Evolutionary conservation across 2,888 invertebrate genomes (phyloP).

Genomic region (Hydrotaea diabolus): DNA sequence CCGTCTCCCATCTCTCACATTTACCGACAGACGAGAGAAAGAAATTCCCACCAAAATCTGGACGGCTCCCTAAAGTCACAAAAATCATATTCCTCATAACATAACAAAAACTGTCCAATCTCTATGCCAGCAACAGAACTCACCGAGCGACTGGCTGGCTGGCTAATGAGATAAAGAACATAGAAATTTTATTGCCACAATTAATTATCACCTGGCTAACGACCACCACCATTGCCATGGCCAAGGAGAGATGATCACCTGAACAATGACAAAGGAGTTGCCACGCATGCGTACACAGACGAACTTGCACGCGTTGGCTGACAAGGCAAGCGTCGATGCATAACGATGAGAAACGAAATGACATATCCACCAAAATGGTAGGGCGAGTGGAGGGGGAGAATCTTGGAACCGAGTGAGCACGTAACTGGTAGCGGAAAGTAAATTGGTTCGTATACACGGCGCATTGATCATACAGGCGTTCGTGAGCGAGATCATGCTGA

Average conservation of each 20-base stretch:
- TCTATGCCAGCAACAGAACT: not conserved
- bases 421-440: slow-evolving; percentile 58
- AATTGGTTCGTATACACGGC: slow-evolving; percentile 17
- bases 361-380: slow-evolving; percentile 49
- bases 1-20: not conserved
- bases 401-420: slow-evolving; percentile 11
- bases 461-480: slow-evolving; percentile 9
- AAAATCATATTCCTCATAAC: slow-evolving; percentile 19
- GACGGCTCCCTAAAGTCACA: slow-evolving; percentile 32
- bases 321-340: not conserved
- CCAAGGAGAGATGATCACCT: slow-evolving; percentile 25
- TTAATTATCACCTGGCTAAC: slow-evolving; percentile 58
- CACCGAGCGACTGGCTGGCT: not conserved
- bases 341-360: slow-evolving; percentile 41
- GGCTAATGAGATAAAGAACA: slow-evolving; percentile 56
- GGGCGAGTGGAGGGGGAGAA: slow-evolving; percentile 16
- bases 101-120: slow-evolving; percentile 42
- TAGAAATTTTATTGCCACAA: slow-evolving; percentile 56
- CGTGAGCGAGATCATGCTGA: slow-evolving; percentile 42
- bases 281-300: slow-evolving; percentile 25
- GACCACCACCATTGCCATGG: not conserved
- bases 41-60: slow-evolving; percentile 46
- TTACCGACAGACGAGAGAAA: too few species aligned
- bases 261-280: slow-evolving; percentile 50
- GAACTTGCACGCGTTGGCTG: not conserved